These are phyloP conservation scores for Mystacides longicornis DNA, from an alignment of 2,888 invertebrate genomes.

Conservation along the genomic window DNA sequence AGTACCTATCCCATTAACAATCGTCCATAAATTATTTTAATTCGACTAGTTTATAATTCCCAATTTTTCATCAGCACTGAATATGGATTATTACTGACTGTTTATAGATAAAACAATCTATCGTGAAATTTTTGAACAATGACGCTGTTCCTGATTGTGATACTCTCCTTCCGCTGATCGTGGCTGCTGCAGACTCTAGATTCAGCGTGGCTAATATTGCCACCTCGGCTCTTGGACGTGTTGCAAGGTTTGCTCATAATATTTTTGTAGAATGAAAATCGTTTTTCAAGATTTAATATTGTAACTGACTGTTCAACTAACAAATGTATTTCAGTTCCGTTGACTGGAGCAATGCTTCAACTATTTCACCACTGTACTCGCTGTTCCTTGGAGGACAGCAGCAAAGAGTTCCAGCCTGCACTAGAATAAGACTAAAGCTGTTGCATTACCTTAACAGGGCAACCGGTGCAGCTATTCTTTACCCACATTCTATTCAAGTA, in stretches of 20 bases:
- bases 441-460: conserved; percentile 74
- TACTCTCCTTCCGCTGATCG: conserved; percentile 67
- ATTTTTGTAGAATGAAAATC: too few species aligned
- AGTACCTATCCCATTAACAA: too few species aligned
- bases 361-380: conserved; percentile 69
- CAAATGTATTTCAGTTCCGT: conserved; percentile 57
- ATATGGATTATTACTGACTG: too few species aligned
- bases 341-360: conserved; percentile 66
- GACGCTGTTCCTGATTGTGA: conserved; percentile 71
- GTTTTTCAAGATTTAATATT: too few species aligned
- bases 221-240: conserved; percentile 75
- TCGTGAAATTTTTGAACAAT: conserved; percentile 73
- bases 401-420: conserved; percentile 71
- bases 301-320: too few species aligned
- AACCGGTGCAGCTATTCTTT: conserved; percentile 61
- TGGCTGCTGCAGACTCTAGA: conserved; percentile 83
- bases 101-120: conserved; percentile 60
- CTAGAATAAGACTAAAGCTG: conserved; percentile 76
- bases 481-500: conserved; percentile 77
- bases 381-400: conserved; percentile 66
- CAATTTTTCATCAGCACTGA: too few species aligned
- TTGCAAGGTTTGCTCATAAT: conserved; percentile 50
- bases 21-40: too few species aligned
- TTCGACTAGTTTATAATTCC: too few species aligned
- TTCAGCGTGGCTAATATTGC: conserved; percentile 85